phyloP scores from a whole-genome alignment of 2,113 vertebrate genomes.

The Ia io region DNA sequence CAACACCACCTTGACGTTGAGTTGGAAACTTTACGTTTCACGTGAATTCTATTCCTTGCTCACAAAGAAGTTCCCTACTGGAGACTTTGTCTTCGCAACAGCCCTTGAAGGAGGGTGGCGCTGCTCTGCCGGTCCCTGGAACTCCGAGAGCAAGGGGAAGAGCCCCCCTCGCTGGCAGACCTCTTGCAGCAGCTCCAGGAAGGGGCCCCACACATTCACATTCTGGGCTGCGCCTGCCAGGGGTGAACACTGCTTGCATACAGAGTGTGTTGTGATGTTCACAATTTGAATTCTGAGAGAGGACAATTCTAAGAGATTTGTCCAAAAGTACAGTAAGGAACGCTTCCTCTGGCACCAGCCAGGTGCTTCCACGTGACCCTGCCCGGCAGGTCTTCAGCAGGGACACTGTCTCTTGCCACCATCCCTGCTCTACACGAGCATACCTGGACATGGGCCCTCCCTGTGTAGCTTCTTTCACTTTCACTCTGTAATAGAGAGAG shows the following conservation, averaged over 20 bases:
- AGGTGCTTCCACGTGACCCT: background rate
- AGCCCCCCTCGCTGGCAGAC: fast-evolving
- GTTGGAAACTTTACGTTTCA: background rate
- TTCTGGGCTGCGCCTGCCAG: fast-evolving
- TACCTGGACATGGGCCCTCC: background rate
- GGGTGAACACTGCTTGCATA: background rate
- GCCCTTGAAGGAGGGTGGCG: background rate
- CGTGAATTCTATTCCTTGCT: background rate
- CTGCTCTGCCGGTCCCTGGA: background rate
- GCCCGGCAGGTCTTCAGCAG: background rate
- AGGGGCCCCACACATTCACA: background rate
- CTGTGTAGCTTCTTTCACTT: background rate
- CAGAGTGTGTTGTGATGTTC: background rate
- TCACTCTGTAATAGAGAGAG: background rate
- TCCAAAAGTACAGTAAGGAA: background rate
- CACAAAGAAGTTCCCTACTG: background rate
- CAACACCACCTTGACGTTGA: too few species aligned
- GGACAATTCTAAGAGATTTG: background rate
- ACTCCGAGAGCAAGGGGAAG: background rate
- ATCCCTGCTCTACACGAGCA: background rate
- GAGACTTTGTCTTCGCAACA: background rate
- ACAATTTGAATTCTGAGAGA: background rate
- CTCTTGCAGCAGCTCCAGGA: background rate
- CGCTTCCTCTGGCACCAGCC: background rate
- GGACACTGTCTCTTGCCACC: background rate